Evolutionary conservation across 2,797 vertebrate species (phyloP), one percentile per base, ranked within the genome.

Genomic region (Dryobates pubescens): DNA sequence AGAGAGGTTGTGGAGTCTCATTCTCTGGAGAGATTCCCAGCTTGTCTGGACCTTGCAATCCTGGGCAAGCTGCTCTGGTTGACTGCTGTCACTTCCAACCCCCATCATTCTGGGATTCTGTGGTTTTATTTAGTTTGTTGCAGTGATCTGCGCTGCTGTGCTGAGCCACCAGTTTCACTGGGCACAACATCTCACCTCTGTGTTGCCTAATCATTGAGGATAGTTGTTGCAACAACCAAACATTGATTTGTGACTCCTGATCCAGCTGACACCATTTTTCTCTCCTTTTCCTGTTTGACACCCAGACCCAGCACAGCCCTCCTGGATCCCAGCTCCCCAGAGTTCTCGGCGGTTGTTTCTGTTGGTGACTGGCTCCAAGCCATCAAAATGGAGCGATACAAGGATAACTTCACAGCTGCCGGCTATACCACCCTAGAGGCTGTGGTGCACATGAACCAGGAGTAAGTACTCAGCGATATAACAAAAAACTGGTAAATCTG

Each of bases 341-440:
- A 99, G 95, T 98, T 98, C 84, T 98, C 98, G 7, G 97, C 98
- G 1, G 95, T 98, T 82, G 98, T 98, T 95, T 99, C 99, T 15
- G 99, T 99, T 75, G 98, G 98, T 11, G 99, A 99, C 96, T 99
- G 99, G 99, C 98, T 99, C 95, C 98, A 99, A 96, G 98, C 98
- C 97, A 99, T 99, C 92, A 99, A 99, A 98, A 99, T 99, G 98
- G 99, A 99, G 93, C 98, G 98, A 97, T 99, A 99, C 98, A 98
- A 98, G 93, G 99, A 99, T 97, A 99, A 99, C 98, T 99, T 99
- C 97, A 98, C 98, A 61, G 98, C 99, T 74, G 99, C 98, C 14
- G 99, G 99, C 94, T 99, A 99, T 96, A 99, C 98, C 96, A 98
- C 97, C 77, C 98, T 99, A 87, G 99, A 99, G 96, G 98, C 98